phyloP scores from a whole-genome alignment of 2,888 invertebrate genomes.

The Nemapogon koenigi region DNA sequence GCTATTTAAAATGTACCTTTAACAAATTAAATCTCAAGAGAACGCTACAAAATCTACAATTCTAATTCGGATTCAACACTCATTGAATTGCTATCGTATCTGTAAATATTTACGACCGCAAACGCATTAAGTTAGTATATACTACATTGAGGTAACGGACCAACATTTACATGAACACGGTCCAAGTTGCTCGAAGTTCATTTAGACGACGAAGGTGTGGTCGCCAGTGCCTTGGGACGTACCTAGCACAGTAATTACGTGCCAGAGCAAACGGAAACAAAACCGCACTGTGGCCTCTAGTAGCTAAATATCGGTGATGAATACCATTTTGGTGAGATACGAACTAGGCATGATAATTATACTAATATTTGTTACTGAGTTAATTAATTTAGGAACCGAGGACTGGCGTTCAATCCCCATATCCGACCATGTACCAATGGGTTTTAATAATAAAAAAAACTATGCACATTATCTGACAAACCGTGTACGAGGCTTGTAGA shows the following conservation, averaged over 20 bases:
- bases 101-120: slow-evolving; percentile 38
- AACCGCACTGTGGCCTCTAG: slow-evolving; percentile 28
- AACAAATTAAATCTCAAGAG: not conserved
- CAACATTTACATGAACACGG: slow-evolving; percentile 52
- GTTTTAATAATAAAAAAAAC: too few species aligned
- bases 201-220: slow-evolving; percentile 25
- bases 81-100: slow-evolving; percentile 13
- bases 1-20: not conserved
- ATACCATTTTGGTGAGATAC: slow-evolving; percentile 23
- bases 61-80: not conserved
- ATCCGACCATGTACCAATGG: too few species aligned
- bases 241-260: slow-evolving; percentile 55
- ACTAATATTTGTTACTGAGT: too few species aligned
- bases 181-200: slow-evolving; percentile 30
- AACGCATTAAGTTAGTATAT: slow-evolving; percentile 29
- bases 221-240: slow-evolving; percentile 41
- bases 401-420: too few species aligned
- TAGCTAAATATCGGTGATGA: slow-evolving; percentile 49
- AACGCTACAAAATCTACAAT: not conserved
- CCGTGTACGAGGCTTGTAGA: too few species aligned
- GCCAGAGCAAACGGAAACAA: slow-evolving; percentile 55
- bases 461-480: too few species aligned
- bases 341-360: too few species aligned
- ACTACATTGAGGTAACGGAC: slow-evolving; percentile 42
- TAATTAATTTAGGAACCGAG: too few species aligned